Evolutionary conservation across 2,888 invertebrate genomes (phyloP), one percentile per base, ranked within the genome.

Genomic region (Troides helena): DNA sequence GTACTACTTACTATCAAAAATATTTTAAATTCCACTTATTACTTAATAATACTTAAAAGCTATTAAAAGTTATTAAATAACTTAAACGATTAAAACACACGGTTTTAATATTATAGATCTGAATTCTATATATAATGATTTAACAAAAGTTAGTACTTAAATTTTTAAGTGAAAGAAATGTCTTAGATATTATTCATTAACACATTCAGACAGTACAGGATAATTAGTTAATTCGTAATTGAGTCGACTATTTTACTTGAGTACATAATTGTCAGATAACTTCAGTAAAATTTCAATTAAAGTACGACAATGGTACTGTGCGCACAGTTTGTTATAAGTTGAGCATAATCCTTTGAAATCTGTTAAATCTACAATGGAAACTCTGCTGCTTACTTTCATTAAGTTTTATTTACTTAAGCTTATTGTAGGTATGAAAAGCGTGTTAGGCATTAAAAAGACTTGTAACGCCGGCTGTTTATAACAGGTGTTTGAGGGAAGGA

Each of bases 271-370:
- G 67, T 67, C 62, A 64, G 67, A 63, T 50, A 60, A 67, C 36
- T 64, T 67, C 39, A 46, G 63, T 60, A 30, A 67, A 67, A 57
- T 70, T 70, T 70, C 70, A 67, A 70, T 70, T 70, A 70, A 70
- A 67, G 21, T 60, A 63, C 56, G 60, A 70, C 70, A 70, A 70
- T 67, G 56, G 70, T 21, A 64, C 46, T 67, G 63, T 70, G 70
- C 62, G 59, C 63, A 68, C 58, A 59, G 46, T 70, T 67, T 67
- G 58, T 64, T 70, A 64, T 64, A 67, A 70, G 59, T 70, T 70
- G 25, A 67, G 57, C 36, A 63, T 64, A 67, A 61, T 70, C 70
- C 67, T n/a, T 56, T 64, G 67, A 67, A 70, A 70, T 67, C 70
- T 67, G 70, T 67, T 70, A 60, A 67, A 67, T 61, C 60, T 36